Conservation (phyloP, 2,888 invertebrate species). For the Apodemia mormo region DNA sequence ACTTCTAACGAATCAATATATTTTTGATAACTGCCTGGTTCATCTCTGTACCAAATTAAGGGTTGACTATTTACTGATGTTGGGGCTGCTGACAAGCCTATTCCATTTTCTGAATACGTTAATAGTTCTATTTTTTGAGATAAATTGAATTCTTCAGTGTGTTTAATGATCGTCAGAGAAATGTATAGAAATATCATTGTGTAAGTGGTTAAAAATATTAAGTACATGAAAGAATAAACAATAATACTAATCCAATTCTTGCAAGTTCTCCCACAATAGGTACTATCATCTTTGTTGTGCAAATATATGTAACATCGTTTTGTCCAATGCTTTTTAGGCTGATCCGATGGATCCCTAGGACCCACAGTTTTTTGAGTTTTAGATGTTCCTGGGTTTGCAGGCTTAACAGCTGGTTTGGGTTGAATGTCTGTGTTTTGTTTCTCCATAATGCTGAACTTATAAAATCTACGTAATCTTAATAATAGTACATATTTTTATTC, state of each 20-base stretch:
- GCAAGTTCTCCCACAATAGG: slow-evolving; percentile 54
- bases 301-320: slow-evolving; percentile 42
- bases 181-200: slow-evolving; percentile 54
- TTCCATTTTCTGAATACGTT: slow-evolving; percentile 50
- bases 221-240: slow-evolving; percentile 55
- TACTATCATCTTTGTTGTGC: slow-evolving; percentile 51
- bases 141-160: slow-evolving; percentile 39
- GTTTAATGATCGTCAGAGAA: slow-evolving; percentile 50
- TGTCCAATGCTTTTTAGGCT: slow-evolving; percentile 30
- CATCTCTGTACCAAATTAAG: slow-evolving; percentile 60
- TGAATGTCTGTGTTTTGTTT: background rate
- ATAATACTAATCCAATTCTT: slow-evolving; percentile 56
- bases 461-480: no score
- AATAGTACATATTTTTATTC: background rate
- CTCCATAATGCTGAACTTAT: background rate
- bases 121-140: slow-evolving; percentile 43
- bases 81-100: slow-evolving; percentile 64
- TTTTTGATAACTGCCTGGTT: slow-evolving; percentile 50
- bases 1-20: slow-evolving; percentile 58
- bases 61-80: slow-evolving; percentile 51
- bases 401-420: background rate
- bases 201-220: slow-evolving; percentile 58
- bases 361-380: slow-evolving; percentile 24
- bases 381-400: slow-evolving; percentile 31
- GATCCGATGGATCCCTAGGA: slow-evolving; percentile 17